Conservation (phyloP, 2,113 vertebrate genomes). For the Zeus faber region DNA sequence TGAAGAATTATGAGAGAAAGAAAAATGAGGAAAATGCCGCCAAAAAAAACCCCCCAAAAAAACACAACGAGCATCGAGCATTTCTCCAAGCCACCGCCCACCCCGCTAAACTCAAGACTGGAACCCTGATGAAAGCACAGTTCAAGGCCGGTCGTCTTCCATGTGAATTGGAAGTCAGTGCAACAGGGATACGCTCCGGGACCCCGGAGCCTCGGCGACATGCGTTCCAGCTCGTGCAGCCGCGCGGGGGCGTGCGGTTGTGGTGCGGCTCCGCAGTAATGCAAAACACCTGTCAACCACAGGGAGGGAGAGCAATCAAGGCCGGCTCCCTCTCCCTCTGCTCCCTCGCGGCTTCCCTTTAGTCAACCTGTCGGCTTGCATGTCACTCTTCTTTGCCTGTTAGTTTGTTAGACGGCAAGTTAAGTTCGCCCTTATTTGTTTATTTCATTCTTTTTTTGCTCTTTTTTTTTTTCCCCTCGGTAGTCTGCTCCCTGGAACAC, state of each 20-base stretch:
- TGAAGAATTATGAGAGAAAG: too few species aligned
- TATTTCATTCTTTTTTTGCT: not conserved
- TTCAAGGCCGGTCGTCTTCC: too few species aligned
- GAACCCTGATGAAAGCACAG: too few species aligned
- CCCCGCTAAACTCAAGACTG: too few species aligned
- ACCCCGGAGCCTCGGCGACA: slow-evolving; percentile 27
- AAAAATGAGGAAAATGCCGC: too few species aligned
- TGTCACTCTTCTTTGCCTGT: slow-evolving; percentile 45
- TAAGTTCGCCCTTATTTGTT: slow-evolving; percentile 17
- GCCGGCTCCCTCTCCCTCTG: slow-evolving; percentile 22
- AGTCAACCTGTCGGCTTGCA: slow-evolving; percentile 41
- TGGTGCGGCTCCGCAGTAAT: slow-evolving; percentile 38
- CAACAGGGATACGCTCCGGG: slow-evolving; percentile 21
- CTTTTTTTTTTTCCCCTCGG: too few species aligned
- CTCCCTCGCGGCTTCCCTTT: slow-evolving; percentile 37
- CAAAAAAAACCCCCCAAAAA: too few species aligned
- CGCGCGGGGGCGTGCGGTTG: slow-evolving; percentile 14
- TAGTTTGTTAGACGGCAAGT: slow-evolving; percentile 37
- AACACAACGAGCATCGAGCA: too few species aligned
- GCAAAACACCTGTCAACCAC: slow-evolving; percentile 56
- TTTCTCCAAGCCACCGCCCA: too few species aligned
- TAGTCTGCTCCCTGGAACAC: too few species aligned
- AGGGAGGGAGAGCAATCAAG: slow-evolving; percentile 39
- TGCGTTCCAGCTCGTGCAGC: slow-evolving; percentile 26
- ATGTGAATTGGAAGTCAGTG: slow-evolving; percentile 40